These are phyloP conservation scores for Drosophila stalkeri DNA, from an alignment of 2,888 invertebrate genomes.

Conservation along the genomic window DNA sequence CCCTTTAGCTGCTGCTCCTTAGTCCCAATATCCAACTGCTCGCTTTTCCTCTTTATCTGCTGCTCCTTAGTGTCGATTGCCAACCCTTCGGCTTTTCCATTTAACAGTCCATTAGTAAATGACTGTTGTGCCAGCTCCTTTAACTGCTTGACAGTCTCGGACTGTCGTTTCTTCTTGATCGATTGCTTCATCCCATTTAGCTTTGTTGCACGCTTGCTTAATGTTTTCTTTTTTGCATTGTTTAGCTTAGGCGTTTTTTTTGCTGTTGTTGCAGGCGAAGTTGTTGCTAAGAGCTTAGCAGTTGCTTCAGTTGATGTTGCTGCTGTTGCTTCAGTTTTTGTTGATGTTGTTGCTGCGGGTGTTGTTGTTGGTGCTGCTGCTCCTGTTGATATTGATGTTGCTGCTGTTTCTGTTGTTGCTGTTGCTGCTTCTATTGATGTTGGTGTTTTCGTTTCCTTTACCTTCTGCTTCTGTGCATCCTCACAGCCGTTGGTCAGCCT, in stretches of 20 bases:
- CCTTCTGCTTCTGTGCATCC: background rate
- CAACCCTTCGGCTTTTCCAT: slow-evolving; percentile 41
- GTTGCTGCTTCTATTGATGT: background rate
- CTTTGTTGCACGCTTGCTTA: slow-evolving; percentile 29
- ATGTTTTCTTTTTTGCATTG: slow-evolving; percentile 23
- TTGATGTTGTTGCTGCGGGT: background rate
- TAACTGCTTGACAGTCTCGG: background rate
- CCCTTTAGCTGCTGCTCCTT: background rate
- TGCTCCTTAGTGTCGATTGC: slow-evolving; percentile 1
- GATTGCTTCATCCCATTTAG: slow-evolving; percentile 37
- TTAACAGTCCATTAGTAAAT: slow-evolving; percentile 45
- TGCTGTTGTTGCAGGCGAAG: slow-evolving; percentile 1
- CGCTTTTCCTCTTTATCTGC: slow-evolving; percentile 2
- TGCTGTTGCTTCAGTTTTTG: background rate
- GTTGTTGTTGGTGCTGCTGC: background rate
- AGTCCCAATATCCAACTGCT: background rate
- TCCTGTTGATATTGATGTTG: background rate
- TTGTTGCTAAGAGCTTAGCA: background rate
- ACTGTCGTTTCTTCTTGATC: background rate
- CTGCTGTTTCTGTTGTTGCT: background rate
- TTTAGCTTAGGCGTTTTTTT: slow-evolving; percentile 33
- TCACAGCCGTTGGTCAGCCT: slow-evolving; percentile 47
- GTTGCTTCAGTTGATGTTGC: background rate
- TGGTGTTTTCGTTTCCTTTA: background rate
- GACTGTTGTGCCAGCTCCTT: slow-evolving; percentile 3